Base-by-base conservation (phyloP, 2,113 vertebrate genomes). In the Alectura lathami region DNA sequence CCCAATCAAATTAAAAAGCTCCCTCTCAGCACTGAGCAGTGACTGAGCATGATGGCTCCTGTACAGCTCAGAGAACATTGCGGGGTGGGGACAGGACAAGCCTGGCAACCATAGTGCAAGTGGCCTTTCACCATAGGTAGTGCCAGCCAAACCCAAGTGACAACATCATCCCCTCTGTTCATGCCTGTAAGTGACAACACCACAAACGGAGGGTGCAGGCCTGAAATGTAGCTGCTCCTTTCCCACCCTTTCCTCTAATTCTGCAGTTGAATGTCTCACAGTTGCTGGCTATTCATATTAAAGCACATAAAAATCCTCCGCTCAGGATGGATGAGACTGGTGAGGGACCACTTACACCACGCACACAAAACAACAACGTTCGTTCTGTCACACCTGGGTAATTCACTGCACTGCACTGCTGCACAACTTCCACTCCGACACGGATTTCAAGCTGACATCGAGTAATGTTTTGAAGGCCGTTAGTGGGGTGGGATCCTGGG, bases 221-320 rank as follows among this genome's bases (percentile, higher is more conserved):
- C 42, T 68, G 8, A 57, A 84, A 21, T 18, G 6, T 3, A 1
- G 24, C 23, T 30, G 40, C 40, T 68, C 43, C 43, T 43, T 43
- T 26, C 36, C 36, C 43, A 50, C 7, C 40, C 0, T 0, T 8
- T 30, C 5, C 47, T 48, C 36, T 40, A 21, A 3, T 20, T 17
- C 9, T 29, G 38, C 48, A 38, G 13, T 26, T 34, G 6, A 0
- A 23, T 5, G 11, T 18, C 36, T 23, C 13, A 17, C 22, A 54
- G 16, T 68, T 82, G 45, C 42, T 2, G 7, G 21, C 59, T 17
- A 24, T 53, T 67, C 20, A 1, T 40, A 51, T 24, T 13, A 43
- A 74, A 78, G 29, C 5, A 11, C 17, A 20, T 4, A 27, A 38
- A 91, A 83, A 70, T 12, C 38, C 17, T 17, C 27, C 2, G 1